Evolutionary conservation across 2,888 invertebrate species (phyloP), one percentile per base, ranked within the genome.

Genomic region (Coremacera marginata): DNA sequence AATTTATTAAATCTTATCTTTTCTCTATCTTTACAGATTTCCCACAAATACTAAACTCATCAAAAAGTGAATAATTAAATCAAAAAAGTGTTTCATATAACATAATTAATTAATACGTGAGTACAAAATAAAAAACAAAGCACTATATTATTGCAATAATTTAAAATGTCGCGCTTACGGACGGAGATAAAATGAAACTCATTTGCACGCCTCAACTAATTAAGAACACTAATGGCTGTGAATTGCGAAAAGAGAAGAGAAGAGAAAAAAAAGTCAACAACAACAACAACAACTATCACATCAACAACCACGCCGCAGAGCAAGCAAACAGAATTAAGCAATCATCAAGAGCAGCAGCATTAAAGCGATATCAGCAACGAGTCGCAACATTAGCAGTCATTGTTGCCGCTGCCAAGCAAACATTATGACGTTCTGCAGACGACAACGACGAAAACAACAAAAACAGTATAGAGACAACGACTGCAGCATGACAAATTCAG

Each of bases 371-470:
- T 60, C 63, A 74, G 77, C 76, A 78, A 78, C 78, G 77, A 80
- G 78, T 73, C 62, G 60, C 60, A 34, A 51, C 71, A 67, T 9
- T 31, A 16, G 34, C 52, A 63, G 51, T 62, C n/a, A 51, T 27
- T 25, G 70, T 34, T 22, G 70, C 60, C 51, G 70, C 22, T 62
- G 73, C 49, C 65, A 63, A 57, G 63, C 77, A 71, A 74, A 70
- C 79, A 83, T 82, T 81, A 82, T 80, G 82, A 82, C 79, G 81
- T 76, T 79, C 79, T 81, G 80, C 79, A 80, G 83, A 79, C 81
- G 78, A 79, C 77, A 79, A 79, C 75, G 63, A 79, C 75, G 55
- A 5, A 37, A 75, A 62, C 67, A 63, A 49, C 74, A 51, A 11
- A 75, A 73, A 52, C 78, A 72, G 37, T 70, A 11, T 44, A 78